Conservation (phyloP, 2,797 vertebrate genomes). For the Sitta carolinensis region DNA sequence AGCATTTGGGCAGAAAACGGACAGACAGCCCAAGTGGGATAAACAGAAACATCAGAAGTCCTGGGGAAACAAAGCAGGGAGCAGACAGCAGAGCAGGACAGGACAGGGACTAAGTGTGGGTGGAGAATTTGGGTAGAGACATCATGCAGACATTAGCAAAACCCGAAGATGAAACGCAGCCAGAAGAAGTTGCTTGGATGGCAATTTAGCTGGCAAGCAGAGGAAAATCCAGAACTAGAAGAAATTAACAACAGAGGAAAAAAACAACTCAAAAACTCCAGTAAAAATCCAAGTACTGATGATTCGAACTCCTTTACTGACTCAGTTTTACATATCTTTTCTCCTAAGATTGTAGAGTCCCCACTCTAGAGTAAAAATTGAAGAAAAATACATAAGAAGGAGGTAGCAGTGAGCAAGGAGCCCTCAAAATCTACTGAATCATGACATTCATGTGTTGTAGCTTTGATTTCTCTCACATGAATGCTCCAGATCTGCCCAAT, state of each 20-base stretch:
- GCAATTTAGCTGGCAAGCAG: background rate
- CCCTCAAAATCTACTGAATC: background rate
- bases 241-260: background rate
- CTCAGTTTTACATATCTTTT: background rate
- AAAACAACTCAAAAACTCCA: fast-evolving
- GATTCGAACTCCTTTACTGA: background rate
- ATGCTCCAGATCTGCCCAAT: background rate
- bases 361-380: background rate
- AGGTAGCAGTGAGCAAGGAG: background rate
- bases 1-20: background rate
- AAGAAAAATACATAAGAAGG: background rate
- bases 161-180: background rate
- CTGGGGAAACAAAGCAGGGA: background rate
- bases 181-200: background rate
- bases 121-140: background rate
- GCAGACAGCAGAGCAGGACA: background rate
- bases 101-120: background rate
- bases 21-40: background rate
- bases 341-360: background rate
- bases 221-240: background rate
- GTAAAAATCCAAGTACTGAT: background rate
- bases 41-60: background rate
- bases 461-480: background rate
- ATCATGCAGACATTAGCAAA: background rate
- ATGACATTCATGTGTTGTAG: background rate